A percentile compares a stretch with the other conserved stretches of the same genome.
These are phyloP conservation scores for Engraulis encrasicolus DNA, from an alignment of 2,113 vertebrate genomes.

Conservation along the genomic window DNA sequence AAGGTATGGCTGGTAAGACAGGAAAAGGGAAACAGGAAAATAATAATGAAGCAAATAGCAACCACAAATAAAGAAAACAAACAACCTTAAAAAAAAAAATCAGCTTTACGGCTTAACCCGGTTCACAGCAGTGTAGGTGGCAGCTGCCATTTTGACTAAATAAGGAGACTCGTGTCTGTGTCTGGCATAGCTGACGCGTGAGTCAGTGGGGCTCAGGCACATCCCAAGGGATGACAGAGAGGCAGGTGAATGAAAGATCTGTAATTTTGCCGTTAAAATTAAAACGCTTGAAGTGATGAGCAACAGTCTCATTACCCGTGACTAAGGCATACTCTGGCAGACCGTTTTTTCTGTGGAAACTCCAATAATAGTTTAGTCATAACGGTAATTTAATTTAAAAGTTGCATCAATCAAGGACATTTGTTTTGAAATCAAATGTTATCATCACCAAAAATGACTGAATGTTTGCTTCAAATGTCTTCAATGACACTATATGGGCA, in stretches of 20 bases:
- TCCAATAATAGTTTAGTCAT: neutral
- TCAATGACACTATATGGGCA: constrained; percentile 23
- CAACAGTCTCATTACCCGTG: constrained; percentile 52
- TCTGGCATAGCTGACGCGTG: constrained; percentile 68
- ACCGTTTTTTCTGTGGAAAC: neutral
- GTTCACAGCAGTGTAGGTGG: neutral
- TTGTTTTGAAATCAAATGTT: no score
- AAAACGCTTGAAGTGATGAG: constrained; percentile 72
- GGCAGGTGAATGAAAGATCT: constrained; percentile 71
- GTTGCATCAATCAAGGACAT: neutral
- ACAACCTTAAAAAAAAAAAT: neutral
- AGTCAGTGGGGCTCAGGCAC: constrained; percentile 75
- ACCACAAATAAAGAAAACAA: no score
- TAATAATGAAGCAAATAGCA: no score
- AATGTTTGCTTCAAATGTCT: constrained; percentile 12
- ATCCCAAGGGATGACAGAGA: constrained; percentile 72
- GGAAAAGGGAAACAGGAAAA: no score
- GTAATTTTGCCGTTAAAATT: constrained; percentile 80
- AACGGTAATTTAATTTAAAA: neutral
- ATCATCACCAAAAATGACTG: no score
- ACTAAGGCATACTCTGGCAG: constrained; percentile 41
- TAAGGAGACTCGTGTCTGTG: constrained; percentile 47
- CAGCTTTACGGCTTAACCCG: neutral
- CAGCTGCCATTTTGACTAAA: neutral
- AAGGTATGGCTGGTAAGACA: no score